phyloP scores from a whole-genome alignment of 2,888 invertebrate genomes.

The Stenurella melanura region DNA sequence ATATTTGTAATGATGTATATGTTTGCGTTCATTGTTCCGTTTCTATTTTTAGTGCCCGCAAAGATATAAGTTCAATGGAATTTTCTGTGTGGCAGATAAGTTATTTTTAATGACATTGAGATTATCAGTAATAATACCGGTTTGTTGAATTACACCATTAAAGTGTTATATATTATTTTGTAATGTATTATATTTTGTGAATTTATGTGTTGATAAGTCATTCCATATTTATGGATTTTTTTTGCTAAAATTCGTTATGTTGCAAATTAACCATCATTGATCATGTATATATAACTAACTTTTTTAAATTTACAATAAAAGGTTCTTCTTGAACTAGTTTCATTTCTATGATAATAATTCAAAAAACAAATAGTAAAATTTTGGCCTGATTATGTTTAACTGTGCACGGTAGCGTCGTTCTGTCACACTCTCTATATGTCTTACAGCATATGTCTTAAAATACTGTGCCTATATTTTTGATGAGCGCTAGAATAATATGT shows the following conservation, averaged over 20 bases:
- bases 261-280: not conserved
- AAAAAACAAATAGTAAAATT: no score
- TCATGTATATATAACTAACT: no score
- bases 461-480: no score
- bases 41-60: conserved; percentile 36
- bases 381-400: no score
- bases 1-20: conserved; percentile 27
- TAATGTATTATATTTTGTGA: not conserved
- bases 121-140: conserved; percentile 38
- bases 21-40: conserved; percentile 40
- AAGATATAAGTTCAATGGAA: conserved; percentile 44
- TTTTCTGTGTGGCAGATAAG: conserved; percentile 39
- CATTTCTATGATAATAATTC: no score
- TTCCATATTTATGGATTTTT: not conserved
- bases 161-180: conserved; percentile 21
- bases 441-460: no score
- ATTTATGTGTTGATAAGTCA: not conserved
- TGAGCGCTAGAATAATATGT: no score
- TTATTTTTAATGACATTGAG: conserved; percentile 44
- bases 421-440: no score
- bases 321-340: no score
- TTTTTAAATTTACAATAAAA: no score
- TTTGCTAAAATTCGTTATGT: not conserved
- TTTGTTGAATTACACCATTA: conserved; percentile 19
- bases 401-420: no score